These are phyloP conservation scores for Parnassius smintheus DNA, from an alignment of 2,888 invertebrate genomes.

Conservation along the genomic window DNA sequence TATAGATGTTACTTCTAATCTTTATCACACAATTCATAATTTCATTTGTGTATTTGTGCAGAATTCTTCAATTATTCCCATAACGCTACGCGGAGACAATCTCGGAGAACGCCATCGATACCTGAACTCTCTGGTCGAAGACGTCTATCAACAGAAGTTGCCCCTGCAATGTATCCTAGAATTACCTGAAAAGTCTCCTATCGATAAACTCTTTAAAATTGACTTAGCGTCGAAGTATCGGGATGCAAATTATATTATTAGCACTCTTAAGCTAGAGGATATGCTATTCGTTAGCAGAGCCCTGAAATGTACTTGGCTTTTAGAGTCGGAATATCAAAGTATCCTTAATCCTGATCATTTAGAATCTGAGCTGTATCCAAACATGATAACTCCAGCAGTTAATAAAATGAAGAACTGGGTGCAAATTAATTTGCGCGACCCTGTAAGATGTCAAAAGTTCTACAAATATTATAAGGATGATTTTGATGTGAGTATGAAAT, in stretches of 20 bases:
- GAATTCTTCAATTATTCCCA: constrained; percentile 43
- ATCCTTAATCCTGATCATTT: constrained; percentile 55
- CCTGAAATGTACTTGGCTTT: constrained; percentile 54
- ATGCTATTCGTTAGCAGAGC: constrained; percentile 61
- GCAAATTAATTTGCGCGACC: constrained; percentile 42
- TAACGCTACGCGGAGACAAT: constrained; percentile 46
- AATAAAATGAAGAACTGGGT: constrained; percentile 56
- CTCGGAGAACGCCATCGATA: constrained; percentile 49
- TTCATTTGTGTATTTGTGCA: constrained; percentile 27
- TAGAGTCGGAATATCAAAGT: constrained; percentile 40
- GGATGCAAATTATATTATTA: constrained; percentile 50
- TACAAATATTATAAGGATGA: constrained; percentile 49
- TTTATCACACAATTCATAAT: too few relatives aligned
- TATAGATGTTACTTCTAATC: too few relatives aligned
- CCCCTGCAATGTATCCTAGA: constrained; percentile 32
- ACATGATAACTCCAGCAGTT: constrained; percentile 55
- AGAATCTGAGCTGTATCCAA: constrained; percentile 50
- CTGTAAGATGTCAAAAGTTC: constrained; percentile 47
- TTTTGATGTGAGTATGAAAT: constrained; percentile 47
- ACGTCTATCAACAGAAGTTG: constrained; percentile 32
- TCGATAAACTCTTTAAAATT: constrained; percentile 60
- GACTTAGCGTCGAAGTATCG: constrained; percentile 52
- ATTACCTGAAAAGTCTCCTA: constrained; percentile 41
- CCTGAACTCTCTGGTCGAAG: constrained; percentile 46
- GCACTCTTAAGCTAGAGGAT: constrained; percentile 53